These are phyloP conservation scores for Anadara kagoshimensis DNA, from an alignment of 1,140 invertebrate species.

Conservation along the genomic window DNA sequence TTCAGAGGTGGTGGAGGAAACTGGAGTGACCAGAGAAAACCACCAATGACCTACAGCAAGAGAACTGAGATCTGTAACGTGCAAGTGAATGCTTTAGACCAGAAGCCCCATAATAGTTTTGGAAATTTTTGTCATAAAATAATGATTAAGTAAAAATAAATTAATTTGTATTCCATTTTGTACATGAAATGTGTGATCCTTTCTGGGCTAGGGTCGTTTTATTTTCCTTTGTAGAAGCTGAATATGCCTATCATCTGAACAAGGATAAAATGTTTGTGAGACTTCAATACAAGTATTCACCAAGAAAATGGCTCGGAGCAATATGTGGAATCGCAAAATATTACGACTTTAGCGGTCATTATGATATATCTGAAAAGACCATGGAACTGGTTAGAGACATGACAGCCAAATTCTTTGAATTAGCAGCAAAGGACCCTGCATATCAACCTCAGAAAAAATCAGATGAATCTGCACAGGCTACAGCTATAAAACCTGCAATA, in stretches of 20 bases:
- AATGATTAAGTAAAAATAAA: not conserved
- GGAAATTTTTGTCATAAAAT: too few species aligned
- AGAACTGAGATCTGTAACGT: too few species aligned
- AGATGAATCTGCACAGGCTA: too few species aligned
- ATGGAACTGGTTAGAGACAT: conserved; percentile 17
- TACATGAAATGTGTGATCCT: not conserved
- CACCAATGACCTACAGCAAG: too few species aligned
- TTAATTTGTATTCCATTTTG: too few species aligned
- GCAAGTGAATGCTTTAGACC: too few species aligned
- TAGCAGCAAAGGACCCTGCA: not conserved
- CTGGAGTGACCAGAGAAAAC: too few species aligned
- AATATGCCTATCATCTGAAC: conserved; percentile 65
- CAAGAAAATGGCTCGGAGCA: conserved; percentile 71
- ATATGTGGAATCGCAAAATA: conserved; percentile 67
- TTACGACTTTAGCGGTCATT: conserved; percentile 61
- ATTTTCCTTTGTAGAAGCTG: conserved; percentile 62
- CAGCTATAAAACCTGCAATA: not conserved
- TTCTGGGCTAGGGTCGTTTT: not conserved
- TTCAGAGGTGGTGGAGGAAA: too few species aligned
- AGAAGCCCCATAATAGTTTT: too few species aligned
- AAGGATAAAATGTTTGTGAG: conserved; percentile 66
- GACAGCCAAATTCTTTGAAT: not conserved
- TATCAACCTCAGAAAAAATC: not conserved
- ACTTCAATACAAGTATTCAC: conserved; percentile 59
- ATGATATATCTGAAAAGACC: conserved; percentile 46